These are phyloP conservation scores for Folsomia candida DNA, from an alignment of 2,888 invertebrate genomes.

Conservation along the genomic window DNA sequence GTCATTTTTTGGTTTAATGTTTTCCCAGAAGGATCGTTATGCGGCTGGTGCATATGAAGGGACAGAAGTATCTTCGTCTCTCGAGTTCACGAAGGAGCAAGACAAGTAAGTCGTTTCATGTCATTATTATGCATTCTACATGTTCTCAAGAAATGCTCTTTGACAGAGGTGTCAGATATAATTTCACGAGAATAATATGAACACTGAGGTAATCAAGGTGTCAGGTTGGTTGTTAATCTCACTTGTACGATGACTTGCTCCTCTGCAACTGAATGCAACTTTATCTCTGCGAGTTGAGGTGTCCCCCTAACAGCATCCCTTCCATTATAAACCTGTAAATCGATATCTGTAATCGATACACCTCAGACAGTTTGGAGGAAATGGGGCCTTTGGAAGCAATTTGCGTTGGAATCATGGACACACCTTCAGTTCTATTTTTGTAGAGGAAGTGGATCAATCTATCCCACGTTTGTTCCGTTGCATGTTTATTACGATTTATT, in stretches of 20 bases:
- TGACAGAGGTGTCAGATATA: too few species aligned
- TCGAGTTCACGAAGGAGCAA: slow-evolving; percentile 28
- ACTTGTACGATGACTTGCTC: too few species aligned
- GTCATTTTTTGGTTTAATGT: slow-evolving; percentile 15
- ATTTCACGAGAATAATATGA: too few species aligned
- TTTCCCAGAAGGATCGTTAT: slow-evolving; percentile 24
- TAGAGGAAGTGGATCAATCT: not conserved
- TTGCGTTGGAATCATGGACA: not conserved
- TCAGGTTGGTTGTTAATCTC: too few species aligned
- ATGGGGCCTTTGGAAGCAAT: not conserved
- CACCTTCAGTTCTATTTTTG: not conserved
- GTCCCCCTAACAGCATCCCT: not conserved
- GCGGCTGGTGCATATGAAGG: slow-evolving; percentile 24
- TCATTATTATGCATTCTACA: not conserved
- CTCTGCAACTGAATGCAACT: too few species aligned
- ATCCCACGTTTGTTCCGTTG: not conserved
- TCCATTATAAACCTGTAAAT: not conserved
- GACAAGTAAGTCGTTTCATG: slow-evolving; percentile 10
- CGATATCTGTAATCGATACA: not conserved
- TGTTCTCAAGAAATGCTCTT: too few species aligned
- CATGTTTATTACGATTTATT: too few species aligned
- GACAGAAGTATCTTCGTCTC: slow-evolving; percentile 25
- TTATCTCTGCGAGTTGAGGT: too few species aligned
- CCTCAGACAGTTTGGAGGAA: not conserved
- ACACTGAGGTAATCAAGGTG: too few species aligned